phyloP scores from a whole-genome alignment of 1,140 invertebrate species.

The Zelostemma sp. region DNA sequence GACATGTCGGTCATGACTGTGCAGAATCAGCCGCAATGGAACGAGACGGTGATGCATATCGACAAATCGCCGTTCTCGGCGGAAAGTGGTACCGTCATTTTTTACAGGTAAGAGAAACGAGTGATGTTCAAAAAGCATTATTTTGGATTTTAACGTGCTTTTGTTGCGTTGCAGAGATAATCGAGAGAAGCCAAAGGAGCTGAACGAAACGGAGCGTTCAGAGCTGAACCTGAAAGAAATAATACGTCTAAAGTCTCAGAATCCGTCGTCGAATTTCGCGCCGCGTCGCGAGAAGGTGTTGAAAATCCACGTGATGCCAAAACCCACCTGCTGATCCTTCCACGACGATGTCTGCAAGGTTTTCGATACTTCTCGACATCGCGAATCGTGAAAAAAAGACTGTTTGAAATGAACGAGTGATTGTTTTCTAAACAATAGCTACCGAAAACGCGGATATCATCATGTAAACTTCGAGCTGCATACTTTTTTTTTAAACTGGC shows the following conservation, averaged over 20 bases:
- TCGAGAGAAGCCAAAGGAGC: background rate
- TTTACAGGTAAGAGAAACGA: background rate
- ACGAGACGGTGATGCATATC: background rate
- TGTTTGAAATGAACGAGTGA: background rate
- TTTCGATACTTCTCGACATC: slow-evolving; percentile 9
- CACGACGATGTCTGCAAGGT: slow-evolving; percentile 1
- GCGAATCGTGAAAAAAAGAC: background rate
- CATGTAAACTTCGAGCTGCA: background rate
- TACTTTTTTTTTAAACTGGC: background rate
- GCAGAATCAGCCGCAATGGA: background rate
- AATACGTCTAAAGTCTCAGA: background rate
- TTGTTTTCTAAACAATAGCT: background rate
- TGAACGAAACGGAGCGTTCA: background rate
- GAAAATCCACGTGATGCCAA: slow-evolving; percentile 25
- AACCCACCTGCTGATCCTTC: slow-evolving; percentile 19
- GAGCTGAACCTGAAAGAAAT: background rate
- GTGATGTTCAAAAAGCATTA: background rate
- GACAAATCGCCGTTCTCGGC: background rate
- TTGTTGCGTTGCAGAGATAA: background rate
- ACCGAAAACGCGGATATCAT: background rate
- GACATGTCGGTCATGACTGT: background rate
- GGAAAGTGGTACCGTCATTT: background rate
- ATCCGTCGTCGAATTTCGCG: background rate
- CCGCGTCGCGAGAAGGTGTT: slow-evolving; percentile 21
- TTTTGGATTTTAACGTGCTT: background rate